Evolutionary conservation across 2,888 invertebrate genomes (phyloP).

Genomic region (Oxyteleia sp.): DNA sequence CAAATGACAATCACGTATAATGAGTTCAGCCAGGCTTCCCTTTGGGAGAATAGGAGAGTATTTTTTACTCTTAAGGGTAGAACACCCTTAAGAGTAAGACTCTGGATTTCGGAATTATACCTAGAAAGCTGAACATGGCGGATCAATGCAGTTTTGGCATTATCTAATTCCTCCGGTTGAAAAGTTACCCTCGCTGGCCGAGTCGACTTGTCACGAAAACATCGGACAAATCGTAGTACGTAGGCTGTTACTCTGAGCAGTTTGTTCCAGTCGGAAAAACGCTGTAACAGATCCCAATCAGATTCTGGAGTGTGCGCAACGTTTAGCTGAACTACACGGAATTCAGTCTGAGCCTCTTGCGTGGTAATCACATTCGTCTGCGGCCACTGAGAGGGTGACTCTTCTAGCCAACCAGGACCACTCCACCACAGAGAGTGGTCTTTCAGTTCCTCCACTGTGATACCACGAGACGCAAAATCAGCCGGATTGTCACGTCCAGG

Average conservation of each 20-base stretch:
- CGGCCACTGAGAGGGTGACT: not conserved
- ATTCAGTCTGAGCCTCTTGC: not conserved
- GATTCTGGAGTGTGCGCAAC: not conserved
- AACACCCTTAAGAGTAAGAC: not conserved
- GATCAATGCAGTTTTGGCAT: not conserved
- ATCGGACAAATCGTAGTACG: not conserved
- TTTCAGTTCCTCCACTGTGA: not conserved
- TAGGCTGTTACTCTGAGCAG: not conserved
- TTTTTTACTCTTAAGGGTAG: constrained; percentile 21
- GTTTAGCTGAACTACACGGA: not conserved
- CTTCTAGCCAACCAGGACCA: not conserved
- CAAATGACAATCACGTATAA: constrained; percentile 38
- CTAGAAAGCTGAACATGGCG: not conserved
- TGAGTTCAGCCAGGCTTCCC: constrained; percentile 9
- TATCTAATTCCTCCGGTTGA: not conserved
- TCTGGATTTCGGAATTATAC: not conserved
- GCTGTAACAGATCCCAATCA: not conserved
- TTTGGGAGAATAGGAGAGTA: constrained; percentile 49
- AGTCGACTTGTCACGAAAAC: not conserved
- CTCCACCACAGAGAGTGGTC: constrained; percentile 16
- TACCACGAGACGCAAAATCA: constrained; percentile 16
- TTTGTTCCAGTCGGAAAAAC: not conserved
- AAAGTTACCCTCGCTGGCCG: not conserved
- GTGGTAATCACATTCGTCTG: not conserved
- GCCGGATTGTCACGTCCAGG: constrained; percentile 6